These are phyloP conservation scores for Anthrax anthrax DNA, from an alignment of 2,888 invertebrate genomes.

Conservation along the genomic window DNA sequence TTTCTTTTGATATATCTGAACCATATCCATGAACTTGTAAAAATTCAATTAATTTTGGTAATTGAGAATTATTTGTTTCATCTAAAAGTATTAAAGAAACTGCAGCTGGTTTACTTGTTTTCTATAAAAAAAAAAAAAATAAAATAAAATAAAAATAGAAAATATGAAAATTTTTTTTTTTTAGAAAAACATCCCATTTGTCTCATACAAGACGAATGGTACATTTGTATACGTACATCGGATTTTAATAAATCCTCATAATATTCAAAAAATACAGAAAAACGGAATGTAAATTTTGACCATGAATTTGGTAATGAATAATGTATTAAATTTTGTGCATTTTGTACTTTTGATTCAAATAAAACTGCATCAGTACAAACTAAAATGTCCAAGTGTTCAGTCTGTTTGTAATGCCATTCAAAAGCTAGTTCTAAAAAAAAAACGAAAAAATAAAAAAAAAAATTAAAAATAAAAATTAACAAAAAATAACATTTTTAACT, in stretches of 20 bases:
- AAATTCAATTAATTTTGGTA: slow-evolving; percentile 46
- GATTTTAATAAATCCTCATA: slow-evolving; percentile 30
- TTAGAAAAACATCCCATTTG: too few relatives aligned
- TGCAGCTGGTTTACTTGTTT: slow-evolving; percentile 18
- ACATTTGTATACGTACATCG: not conserved
- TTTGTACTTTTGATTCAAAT: slow-evolving; percentile 44
- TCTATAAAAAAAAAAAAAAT: slow-evolving; percentile 12
- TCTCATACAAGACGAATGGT: too few relatives aligned
- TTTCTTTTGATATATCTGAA: slow-evolving; percentile 17
- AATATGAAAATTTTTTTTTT: too few relatives aligned
- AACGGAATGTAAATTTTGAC: slow-evolving; percentile 54
- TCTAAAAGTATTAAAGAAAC: slow-evolving; percentile 42
- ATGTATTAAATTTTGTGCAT: slow-evolving; percentile 54
- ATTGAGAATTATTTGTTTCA: slow-evolving; percentile 41
- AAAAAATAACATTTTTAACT: not conserved
- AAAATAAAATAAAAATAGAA: too few relatives aligned
- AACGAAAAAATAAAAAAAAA: not conserved
- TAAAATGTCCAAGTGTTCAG: slow-evolving; percentile 34
- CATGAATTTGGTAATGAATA: slow-evolving; percentile 52
- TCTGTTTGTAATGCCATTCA: slow-evolving; percentile 4
- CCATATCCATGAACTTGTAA: slow-evolving; percentile 33
- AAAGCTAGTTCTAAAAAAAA: slow-evolving; percentile 4
- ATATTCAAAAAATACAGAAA: slow-evolving; percentile 49
- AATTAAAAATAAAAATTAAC: not conserved
- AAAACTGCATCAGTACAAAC: slow-evolving; percentile 56